phyloP scores from a whole-genome alignment of 2,113 vertebrate species.

The Ivindomyrus marchei region DNA sequence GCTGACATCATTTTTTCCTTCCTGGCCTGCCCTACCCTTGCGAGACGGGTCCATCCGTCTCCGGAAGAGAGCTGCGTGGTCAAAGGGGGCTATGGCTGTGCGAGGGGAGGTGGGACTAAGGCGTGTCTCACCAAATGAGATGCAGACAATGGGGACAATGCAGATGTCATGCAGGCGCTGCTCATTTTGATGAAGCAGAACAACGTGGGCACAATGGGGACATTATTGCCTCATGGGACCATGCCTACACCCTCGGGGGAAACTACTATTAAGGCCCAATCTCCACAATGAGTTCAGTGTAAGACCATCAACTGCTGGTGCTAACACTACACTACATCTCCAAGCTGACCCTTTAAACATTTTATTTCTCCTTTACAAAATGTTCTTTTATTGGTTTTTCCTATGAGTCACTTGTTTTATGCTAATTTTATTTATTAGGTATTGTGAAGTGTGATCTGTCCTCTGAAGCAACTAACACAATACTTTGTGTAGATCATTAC shows the following conservation, averaged over 20 bases:
- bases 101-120: neutral
- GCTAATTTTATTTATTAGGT: neutral
- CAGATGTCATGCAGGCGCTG: neutral
- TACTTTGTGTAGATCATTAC: neutral
- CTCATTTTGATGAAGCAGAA: slow-evolving; percentile 13
- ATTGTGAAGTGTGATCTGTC: neutral
- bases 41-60: neutral
- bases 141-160: slow-evolving; percentile 12
- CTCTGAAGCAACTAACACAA: neutral
- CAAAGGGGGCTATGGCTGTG: neutral
- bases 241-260: neutral
- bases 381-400: neutral
- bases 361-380: slow-evolving; percentile 4
- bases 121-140: neutral
- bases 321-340: neutral
- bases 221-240: slow-evolving; percentile 2
- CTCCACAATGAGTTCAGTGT: slow-evolving; percentile 1
- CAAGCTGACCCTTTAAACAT: neutral
- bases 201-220: slow-evolving; percentile 10
- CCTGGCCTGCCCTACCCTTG: neutral
- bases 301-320: neutral
- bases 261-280: neutral
- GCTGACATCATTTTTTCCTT: neutral
- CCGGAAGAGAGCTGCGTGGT: neutral
- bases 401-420: neutral